These are phyloP conservation scores for Oncorhynchus gorbuscha DNA, from an alignment of 2,113 vertebrate genomes.

Conservation along the genomic window DNA sequence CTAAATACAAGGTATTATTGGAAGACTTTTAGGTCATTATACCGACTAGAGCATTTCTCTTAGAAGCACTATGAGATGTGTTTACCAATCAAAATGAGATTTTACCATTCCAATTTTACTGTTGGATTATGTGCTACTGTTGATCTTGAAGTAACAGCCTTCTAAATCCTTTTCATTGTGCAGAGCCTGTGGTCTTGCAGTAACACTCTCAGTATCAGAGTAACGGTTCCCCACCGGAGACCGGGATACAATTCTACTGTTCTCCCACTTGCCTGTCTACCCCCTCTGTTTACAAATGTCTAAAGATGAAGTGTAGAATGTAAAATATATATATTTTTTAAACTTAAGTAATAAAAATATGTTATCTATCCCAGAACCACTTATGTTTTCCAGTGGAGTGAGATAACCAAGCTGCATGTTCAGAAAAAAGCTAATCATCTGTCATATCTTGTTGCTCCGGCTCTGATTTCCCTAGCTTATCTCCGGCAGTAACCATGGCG, in stretches of 20 bases:
- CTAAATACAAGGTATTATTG: neutral
- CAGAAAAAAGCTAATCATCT: neutral
- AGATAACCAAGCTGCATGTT: neutral
- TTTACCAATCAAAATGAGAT: neutral
- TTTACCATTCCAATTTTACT: neutral
- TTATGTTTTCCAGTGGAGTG: neutral
- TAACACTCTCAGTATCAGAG: neutral
- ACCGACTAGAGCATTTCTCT: neutral
- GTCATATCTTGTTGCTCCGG: slow-evolving; percentile 39
- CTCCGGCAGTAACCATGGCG: slow-evolving; percentile 62
- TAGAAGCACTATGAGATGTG: neutral
- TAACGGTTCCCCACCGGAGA: too few relatives aligned
- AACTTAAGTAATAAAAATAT: slow-evolving; percentile 10
- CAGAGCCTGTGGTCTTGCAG: neutral
- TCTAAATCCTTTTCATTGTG: too few relatives aligned
- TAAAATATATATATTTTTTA: too few relatives aligned
- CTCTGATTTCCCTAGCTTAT: slow-evolving; percentile 32
- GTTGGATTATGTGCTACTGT: neutral
- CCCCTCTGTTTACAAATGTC: too few relatives aligned
- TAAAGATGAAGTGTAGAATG: too few relatives aligned
- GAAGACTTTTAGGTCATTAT: neutral
- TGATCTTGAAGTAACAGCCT: neutral
- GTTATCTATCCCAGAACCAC: neutral
- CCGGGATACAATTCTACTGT: too few relatives aligned
- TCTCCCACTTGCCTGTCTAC: too few relatives aligned